Percentiles rank a stretch among this genome's conserved stretches.
phyloP scores from a whole-genome alignment of 2,113 vertebrate species.

The Hirundichthys speculiger region DNA sequence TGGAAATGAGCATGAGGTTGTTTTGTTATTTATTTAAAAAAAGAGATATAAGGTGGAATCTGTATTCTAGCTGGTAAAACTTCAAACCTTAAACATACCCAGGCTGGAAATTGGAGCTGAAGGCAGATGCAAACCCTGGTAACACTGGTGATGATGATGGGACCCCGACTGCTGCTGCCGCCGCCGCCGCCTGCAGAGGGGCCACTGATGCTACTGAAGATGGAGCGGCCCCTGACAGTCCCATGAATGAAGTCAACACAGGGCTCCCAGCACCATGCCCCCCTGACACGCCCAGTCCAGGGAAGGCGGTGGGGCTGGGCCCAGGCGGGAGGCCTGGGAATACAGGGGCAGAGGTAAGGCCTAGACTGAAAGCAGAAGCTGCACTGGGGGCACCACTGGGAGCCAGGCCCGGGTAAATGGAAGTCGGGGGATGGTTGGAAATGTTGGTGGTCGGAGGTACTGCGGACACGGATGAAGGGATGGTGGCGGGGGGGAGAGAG shows the following conservation, averaged over 20 bases:
- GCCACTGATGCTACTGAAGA: conserved; percentile 88
- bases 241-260: conserved; percentile 91
- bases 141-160: conserved; percentile 89
- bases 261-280: conserved; percentile 86
- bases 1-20: neutral
- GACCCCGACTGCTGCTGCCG: conserved; percentile 79
- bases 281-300: conserved; percentile 89
- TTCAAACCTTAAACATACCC: conserved; percentile 79
- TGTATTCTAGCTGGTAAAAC: neutral
- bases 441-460: conserved; percentile 61
- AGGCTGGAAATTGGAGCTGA: conserved; percentile 95
- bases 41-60: too few relatives aligned
- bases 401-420: conserved; percentile 84
- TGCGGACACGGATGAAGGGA: conserved; percentile 71
- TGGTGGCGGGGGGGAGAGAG: conserved; percentile 76
- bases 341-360: conserved; percentile 86
- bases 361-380: conserved; percentile 87
- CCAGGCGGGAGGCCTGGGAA: conserved; percentile 84
- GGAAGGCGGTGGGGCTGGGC: conserved; percentile 84
- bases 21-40: too few relatives aligned
- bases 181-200: conserved; percentile 85
- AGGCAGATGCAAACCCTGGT: conserved; percentile 94
- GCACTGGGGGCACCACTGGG: conserved; percentile 72
- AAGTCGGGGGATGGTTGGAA: conserved; percentile 60
- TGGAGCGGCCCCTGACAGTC: conserved; percentile 86